phyloP scores from a whole-genome alignment of 1,140 invertebrate genomes.

The Homalodisca vitripennis region DNA sequence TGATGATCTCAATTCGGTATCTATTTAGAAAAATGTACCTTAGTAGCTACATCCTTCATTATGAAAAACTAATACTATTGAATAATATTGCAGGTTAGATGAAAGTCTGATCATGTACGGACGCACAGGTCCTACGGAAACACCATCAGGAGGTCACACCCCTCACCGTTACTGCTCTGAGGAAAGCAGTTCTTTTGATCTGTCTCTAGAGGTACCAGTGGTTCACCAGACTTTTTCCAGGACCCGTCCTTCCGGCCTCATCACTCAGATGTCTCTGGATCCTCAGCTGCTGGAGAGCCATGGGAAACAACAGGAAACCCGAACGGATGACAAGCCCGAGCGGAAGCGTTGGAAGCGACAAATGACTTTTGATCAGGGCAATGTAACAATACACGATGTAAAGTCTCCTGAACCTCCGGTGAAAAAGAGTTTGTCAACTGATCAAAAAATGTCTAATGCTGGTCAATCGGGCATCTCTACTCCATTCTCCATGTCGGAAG shows the following conservation, averaged over 20 bases:
- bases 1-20: too few species aligned
- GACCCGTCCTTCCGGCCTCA: conserved; percentile 11
- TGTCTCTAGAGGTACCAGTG: conserved; percentile 26
- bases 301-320: conserved; percentile 18
- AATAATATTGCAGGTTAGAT: conserved; percentile 57
- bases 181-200: conserved; percentile 35
- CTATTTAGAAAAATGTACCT: too few species aligned
- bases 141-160: not conserved
- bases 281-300: conserved; percentile 32
- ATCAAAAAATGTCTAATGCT: conserved; percentile 24
- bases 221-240: not conserved
- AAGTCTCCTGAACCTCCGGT: conserved; percentile 18
- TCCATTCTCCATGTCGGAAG: conserved; percentile 36
- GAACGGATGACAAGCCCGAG: conserved; percentile 23
- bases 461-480: conserved; percentile 27
- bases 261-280: conserved; percentile 38
- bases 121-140: conserved; percentile 38
- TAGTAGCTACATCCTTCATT: too few species aligned
- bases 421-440: conserved; percentile 25
- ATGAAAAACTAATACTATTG: too few species aligned
- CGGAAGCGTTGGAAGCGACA: conserved; percentile 34
- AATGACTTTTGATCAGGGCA: conserved; percentile 37
- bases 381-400: conserved; percentile 28
- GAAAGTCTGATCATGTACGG: conserved; percentile 50
- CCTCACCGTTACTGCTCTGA: conserved; percentile 21